These are phyloP conservation scores for Epinotia brunnichana DNA, from an alignment of 2,888 invertebrate genomes.

Conservation along the genomic window DNA sequence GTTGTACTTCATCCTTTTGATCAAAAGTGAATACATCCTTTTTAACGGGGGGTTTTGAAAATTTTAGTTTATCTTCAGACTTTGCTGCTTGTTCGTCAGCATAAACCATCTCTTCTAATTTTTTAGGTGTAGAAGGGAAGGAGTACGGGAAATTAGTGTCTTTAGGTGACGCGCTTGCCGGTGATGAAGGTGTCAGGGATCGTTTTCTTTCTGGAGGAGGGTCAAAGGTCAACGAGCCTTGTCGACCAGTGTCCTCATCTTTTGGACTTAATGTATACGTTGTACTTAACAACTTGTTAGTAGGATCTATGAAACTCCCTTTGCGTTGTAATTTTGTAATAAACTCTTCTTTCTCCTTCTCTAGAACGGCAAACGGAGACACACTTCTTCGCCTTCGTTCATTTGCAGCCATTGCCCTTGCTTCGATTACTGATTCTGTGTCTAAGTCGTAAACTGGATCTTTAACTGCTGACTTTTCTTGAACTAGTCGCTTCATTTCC, in stretches of 20 bases:
- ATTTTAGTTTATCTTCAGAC: conserved; percentile 53
- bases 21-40: conserved; percentile 69
- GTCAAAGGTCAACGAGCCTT: conserved; percentile 69
- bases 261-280: conserved; percentile 74
- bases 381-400: conserved; percentile 80
- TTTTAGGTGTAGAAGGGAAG: conserved; percentile 69
- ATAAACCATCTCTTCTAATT: conserved; percentile 68
- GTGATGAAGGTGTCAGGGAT: conserved; percentile 65
- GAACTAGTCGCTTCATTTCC: conserved; percentile 78
- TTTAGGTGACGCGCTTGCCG: conserved; percentile 64
- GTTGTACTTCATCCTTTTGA: conserved; percentile 52
- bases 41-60: conserved; percentile 61
- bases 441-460: conserved; percentile 79
- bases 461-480: conserved; percentile 69
- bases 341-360: conserved; percentile 66
- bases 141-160: conserved; percentile 66
- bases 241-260: conserved; percentile 68
- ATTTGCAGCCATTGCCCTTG: conserved; percentile 71
- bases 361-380: conserved; percentile 79
- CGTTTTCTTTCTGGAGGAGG: conserved; percentile 57
- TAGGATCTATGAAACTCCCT: conserved; percentile 79
- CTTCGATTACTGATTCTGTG: conserved; percentile 76
- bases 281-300: conserved; percentile 76
- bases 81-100: conserved; percentile 60
- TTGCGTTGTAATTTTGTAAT: conserved; percentile 66